phyloP scores from a whole-genome alignment of 2,888 invertebrate genomes.

The Rhabditoides inermis region DNA sequence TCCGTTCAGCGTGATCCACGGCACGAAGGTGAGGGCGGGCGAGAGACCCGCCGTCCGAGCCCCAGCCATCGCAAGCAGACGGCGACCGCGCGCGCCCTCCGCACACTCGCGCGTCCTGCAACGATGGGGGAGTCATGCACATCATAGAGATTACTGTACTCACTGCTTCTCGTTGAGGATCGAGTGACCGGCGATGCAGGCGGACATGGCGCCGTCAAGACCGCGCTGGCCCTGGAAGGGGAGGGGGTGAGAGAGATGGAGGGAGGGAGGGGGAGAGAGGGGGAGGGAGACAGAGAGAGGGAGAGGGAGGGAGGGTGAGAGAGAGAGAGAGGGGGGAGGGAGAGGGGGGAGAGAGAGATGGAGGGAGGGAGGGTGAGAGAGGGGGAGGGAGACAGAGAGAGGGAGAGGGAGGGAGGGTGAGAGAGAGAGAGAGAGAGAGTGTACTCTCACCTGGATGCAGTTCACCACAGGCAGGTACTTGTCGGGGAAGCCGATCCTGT shows the following conservation, averaged over 20 bases:
- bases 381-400: constrained; percentile 3
- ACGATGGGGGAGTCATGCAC: neutral
- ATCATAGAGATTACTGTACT: neutral
- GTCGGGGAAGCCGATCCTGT: constrained; percentile 32
- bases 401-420: neutral
- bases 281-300: constrained; percentile 7
- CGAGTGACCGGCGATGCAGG: constrained; percentile 20
- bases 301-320: constrained; percentile 10
- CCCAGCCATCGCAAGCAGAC: constrained; percentile 44
- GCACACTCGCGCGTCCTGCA: constrained; percentile 42
- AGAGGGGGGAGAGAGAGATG: neutral
- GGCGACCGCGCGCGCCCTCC: constrained; percentile 34
- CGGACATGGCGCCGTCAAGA: constrained; percentile 29
- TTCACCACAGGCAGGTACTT: constrained; percentile 36
- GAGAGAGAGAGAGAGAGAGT: neutral
- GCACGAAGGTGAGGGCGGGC: constrained; percentile 46
- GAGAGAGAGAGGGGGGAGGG: constrained; percentile 9
- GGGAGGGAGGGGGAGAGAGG: neutral
- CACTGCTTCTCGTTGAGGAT: constrained; percentile 7
- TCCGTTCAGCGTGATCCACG: constrained; percentile 50
- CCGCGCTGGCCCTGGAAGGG: constrained; percentile 14
- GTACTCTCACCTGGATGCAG: constrained; percentile 24
- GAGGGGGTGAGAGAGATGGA: constrained; percentile 1
- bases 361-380: constrained; percentile 1
- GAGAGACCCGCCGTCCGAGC: constrained; percentile 21